phyloP scores from a whole-genome alignment of 2,888 invertebrate genomes.

The Azorinus chamasolen region DNA sequence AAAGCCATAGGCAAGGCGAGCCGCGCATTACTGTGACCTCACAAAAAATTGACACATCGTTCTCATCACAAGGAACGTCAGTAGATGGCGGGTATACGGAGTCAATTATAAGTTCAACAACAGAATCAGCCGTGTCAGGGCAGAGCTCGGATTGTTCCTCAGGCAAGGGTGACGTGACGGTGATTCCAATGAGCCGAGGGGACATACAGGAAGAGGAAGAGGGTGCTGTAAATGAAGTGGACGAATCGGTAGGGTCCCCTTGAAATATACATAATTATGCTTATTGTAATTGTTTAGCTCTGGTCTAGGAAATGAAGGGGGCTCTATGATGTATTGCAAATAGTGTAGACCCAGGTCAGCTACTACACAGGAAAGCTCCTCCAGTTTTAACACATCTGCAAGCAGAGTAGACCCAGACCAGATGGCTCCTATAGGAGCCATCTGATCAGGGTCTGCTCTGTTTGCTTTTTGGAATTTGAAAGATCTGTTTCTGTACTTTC shows the following conservation, averaged over 20 bases:
- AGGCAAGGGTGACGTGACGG: conserved; percentile 33
- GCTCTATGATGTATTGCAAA: no score
- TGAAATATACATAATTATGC: not conserved
- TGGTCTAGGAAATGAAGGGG: no score
- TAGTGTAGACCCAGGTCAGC: no score
- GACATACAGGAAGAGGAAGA: not conserved
- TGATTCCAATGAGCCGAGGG: not conserved
- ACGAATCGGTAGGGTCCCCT: conserved; percentile 32
- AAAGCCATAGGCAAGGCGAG: conserved; percentile 19
- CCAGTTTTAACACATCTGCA: no score
- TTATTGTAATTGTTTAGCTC: no score
- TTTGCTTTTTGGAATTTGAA: no score
- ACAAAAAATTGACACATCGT: conserved; percentile 42
- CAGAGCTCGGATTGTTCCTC: conserved; percentile 24
- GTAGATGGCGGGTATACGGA: conserved; percentile 34
- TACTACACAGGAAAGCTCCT: no score
- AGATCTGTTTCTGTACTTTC: no score
- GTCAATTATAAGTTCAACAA: conserved; percentile 45
- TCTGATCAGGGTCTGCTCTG: no score
- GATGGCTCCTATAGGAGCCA: no score
- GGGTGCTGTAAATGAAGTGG: conserved; percentile 28
- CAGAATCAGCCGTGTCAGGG: conserved; percentile 19
- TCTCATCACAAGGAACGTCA: conserved; percentile 44
- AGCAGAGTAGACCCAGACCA: no score
- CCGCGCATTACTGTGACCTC: conserved; percentile 27